phyloP scores from a whole-genome alignment of 2,113 vertebrate species.

The Glaucidium brasilianum region DNA sequence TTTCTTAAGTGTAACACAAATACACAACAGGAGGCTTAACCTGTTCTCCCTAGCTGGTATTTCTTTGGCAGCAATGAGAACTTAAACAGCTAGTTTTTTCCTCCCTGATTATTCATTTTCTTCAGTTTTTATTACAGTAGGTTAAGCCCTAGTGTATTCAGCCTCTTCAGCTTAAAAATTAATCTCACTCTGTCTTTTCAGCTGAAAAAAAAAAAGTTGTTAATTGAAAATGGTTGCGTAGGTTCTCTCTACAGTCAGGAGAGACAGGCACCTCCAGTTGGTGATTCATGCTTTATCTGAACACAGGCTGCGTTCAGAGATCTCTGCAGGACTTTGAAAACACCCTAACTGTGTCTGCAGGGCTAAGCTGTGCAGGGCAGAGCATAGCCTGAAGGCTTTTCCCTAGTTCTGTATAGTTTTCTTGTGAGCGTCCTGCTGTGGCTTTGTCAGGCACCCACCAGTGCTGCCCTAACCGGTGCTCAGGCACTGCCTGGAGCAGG shows the following conservation, averaged over 20 bases:
- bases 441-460: rapidly evolving
- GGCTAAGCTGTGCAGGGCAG: neutral
- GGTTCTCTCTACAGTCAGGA: neutral
- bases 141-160: neutral
- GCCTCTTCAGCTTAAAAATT: neutral
- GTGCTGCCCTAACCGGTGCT: rapidly evolving
- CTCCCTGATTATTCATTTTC: neutral
- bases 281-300: neutral
- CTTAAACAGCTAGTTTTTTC: neutral
- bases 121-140: neutral
- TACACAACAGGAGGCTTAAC: neutral
- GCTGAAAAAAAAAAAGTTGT: neutral
- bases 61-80: neutral
- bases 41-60: neutral
- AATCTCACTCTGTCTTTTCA: neutral
- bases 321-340: neutral
- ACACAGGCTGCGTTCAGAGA: neutral
- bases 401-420: rapidly evolving
- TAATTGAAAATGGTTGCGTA: neutral
- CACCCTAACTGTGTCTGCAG: neutral
- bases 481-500: rapidly evolving
- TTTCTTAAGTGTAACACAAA: neutral
- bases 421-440: neutral
- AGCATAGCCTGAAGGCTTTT: neutral
- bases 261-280: neutral